These are phyloP conservation scores for Spea hammondii DNA, from an alignment of 2,797 vertebrate species.

Conservation along the genomic window DNA sequence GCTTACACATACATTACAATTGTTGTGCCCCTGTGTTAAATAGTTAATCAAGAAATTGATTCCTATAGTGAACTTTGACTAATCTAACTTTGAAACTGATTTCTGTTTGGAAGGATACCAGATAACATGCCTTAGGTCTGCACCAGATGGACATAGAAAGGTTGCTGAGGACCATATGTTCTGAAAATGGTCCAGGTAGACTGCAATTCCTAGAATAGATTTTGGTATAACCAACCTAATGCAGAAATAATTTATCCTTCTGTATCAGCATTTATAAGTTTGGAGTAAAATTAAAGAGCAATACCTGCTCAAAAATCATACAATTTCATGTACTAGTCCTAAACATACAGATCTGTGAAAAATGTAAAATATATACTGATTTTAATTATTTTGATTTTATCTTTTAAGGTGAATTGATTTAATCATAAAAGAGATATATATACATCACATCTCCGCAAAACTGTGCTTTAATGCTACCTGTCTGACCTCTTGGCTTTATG, in stretches of 20 bases:
- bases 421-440: too few species aligned
- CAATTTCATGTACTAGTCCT: too few species aligned
- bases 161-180: slow-evolving; percentile 52
- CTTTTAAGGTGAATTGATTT: too few species aligned
- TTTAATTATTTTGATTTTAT: too few species aligned
- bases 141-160: slow-evolving; percentile 54
- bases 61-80: slow-evolving; percentile 53
- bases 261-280: slow-evolving; percentile 21
- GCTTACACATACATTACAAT: background rate
- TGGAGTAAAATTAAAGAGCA: too few species aligned
- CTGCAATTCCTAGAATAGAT: slow-evolving; percentile 15
- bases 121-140: slow-evolving; percentile 55
- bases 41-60: slow-evolving; percentile 20
- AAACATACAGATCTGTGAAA: too few species aligned
- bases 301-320: too few species aligned
- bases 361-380: too few species aligned
- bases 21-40: background rate
- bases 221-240: slow-evolving; percentile 24
- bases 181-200: slow-evolving; percentile 51
- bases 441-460: too few species aligned
- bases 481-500: too few species aligned
- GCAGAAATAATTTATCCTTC: slow-evolving; percentile 20
- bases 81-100: slow-evolving; percentile 54
- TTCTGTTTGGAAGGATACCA: slow-evolving; percentile 54
- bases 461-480: too few species aligned